phyloP scores from a whole-genome alignment of 2,888 invertebrate species.

The Lasiommata megera region DNA sequence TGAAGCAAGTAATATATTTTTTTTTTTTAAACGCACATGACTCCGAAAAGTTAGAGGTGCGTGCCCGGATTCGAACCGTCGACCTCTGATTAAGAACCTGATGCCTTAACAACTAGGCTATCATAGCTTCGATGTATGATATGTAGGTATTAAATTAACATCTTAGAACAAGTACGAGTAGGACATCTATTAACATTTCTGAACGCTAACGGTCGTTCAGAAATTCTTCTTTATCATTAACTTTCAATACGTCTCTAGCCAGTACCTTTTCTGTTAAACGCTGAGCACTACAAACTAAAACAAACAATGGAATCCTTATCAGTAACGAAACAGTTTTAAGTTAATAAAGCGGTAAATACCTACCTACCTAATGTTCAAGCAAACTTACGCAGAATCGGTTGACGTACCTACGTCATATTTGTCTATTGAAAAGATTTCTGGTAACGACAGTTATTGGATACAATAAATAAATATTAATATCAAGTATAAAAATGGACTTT shows the following conservation, averaged over 20 bases:
- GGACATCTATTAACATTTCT: no score
- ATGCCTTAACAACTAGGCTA: no score
- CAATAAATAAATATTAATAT: neutral
- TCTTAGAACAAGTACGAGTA: no score
- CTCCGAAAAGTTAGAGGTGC: no score
- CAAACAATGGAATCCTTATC: slow-evolving; percentile 6
- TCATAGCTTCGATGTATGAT: no score
- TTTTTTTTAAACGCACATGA: no score
- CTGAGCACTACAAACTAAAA: neutral
- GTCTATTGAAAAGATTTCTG: neutral
- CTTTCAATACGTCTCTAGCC: neutral
- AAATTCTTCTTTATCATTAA: no score
- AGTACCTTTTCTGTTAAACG: neutral
- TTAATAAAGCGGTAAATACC: slow-evolving; percentile 8
- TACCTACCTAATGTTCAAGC: slow-evolving; percentile 8
- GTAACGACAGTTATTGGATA: neutral
- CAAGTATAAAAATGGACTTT: neutral
- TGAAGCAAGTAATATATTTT: no score
- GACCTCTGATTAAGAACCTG: no score
- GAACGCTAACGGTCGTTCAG: no score
- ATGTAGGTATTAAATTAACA: no score
- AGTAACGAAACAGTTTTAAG: slow-evolving; percentile 4
- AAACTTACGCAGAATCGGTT: slow-evolving; percentile 1
- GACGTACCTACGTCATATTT: neutral
- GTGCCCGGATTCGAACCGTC: no score